These are phyloP conservation scores for Habrosyne pyritoides DNA, from an alignment of 2,888 invertebrate genomes.

Conservation along the genomic window DNA sequence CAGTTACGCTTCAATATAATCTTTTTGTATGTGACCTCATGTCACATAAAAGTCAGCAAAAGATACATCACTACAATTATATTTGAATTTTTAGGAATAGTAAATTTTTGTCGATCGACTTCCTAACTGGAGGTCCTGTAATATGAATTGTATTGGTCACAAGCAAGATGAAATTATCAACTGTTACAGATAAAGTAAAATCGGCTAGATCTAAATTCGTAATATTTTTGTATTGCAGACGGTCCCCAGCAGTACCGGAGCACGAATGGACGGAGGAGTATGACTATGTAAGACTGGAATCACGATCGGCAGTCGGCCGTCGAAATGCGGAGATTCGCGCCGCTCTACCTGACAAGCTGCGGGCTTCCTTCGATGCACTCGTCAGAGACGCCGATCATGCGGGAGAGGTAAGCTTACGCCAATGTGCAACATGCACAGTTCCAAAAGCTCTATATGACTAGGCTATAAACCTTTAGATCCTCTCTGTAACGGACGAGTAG, in stretches of 20 bases:
- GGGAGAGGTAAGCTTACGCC: conserved; percentile 64
- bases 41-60: too few species aligned
- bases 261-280: conserved; percentile 92
- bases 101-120: too few species aligned
- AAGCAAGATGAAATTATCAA: too few species aligned
- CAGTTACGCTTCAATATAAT: conserved; percentile 12
- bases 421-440: too few species aligned
- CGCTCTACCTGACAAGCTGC: conserved; percentile 88
- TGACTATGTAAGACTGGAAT: conserved; percentile 94
- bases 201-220: background rate
- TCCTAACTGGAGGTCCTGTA: too few species aligned
- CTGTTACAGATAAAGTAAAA: too few species aligned
- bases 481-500: background rate
- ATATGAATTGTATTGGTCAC: too few species aligned
- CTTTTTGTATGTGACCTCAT: too few species aligned
- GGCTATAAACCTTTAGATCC: too few species aligned
- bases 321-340: conserved; percentile 90
- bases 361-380: conserved; percentile 89
- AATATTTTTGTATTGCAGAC: conserved; percentile 42
- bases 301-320: conserved; percentile 87
- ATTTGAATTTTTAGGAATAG: too few species aligned
- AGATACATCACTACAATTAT: too few species aligned
- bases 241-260: conserved; percentile 66
- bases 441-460: too few species aligned
- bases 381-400: conserved; percentile 88